These are phyloP conservation scores for Stomatorhinus ivindoensis DNA, from an alignment of 2,113 vertebrate species.

Conservation along the genomic window DNA sequence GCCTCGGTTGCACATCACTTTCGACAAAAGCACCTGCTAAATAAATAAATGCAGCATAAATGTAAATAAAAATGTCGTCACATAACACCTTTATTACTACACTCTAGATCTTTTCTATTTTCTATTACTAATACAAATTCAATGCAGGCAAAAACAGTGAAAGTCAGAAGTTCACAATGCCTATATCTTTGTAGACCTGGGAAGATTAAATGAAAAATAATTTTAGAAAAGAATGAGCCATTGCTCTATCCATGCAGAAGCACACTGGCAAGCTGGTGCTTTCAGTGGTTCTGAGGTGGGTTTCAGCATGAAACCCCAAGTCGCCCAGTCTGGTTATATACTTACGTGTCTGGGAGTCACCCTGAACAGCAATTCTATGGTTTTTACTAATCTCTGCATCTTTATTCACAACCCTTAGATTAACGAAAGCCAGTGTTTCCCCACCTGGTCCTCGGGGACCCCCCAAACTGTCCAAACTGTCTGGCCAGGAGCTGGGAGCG, in stretches of 20 bases:
- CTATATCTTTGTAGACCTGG: neutral
- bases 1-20: neutral
- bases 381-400: neutral
- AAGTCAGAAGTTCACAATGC: neutral
- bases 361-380: neutral
- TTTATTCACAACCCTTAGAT: neutral
- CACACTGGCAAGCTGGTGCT: neutral
- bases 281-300: neutral
- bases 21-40: neutral
- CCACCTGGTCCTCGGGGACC: neutral
- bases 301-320: neutral
- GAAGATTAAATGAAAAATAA: neutral
- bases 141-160: neutral
- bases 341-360: neutral
- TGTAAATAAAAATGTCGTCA: neutral
- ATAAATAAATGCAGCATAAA: neutral
- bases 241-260: neutral
- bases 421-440: neutral
- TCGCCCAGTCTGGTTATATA: neutral
- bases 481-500: neutral
- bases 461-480: neutral
- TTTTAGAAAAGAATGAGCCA: neutral
- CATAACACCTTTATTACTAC: neutral
- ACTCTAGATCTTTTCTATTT: neutral
- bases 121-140: neutral